These are phyloP conservation scores for Catamblyrhynchus diadema DNA, from an alignment of 2,797 vertebrate genomes.

Conservation along the genomic window DNA sequence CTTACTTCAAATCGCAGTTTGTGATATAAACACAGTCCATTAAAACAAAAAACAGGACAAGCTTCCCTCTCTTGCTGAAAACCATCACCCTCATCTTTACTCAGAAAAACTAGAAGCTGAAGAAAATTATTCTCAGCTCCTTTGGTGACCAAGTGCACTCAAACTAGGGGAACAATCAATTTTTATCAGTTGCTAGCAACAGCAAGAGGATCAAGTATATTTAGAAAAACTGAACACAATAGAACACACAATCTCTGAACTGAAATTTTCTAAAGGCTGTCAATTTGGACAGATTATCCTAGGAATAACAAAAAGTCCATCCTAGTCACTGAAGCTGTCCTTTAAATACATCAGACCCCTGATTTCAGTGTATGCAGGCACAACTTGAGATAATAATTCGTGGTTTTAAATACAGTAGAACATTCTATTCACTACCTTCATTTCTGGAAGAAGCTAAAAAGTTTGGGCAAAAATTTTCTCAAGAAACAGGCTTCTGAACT, in stretches of 20 bases:
- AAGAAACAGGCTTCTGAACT: background rate
- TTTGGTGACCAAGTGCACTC: background rate
- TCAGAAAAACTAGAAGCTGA: background rate
- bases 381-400: background rate
- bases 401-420: background rate
- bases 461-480: background rate
- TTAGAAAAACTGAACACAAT: background rate
- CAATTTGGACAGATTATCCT: background rate
- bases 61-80: background rate
- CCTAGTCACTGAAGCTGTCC: background rate
- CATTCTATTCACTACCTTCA: background rate
- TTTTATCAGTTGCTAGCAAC: background rate
- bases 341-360: background rate
- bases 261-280: background rate
- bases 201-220: background rate
- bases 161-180: background rate
- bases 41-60: background rate
- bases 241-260: background rate
- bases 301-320: background rate
- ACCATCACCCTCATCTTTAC: background rate
- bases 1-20: background rate
- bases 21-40: background rate
- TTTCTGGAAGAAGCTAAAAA: background rate
- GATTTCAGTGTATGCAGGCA: background rate
- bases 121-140: background rate